A percentile compares a stretch with the other conserved stretches of the same genome.
These are phyloP conservation scores for Dione juno DNA, from an alignment of 2,888 invertebrate genomes.

Conservation along the genomic window DNA sequence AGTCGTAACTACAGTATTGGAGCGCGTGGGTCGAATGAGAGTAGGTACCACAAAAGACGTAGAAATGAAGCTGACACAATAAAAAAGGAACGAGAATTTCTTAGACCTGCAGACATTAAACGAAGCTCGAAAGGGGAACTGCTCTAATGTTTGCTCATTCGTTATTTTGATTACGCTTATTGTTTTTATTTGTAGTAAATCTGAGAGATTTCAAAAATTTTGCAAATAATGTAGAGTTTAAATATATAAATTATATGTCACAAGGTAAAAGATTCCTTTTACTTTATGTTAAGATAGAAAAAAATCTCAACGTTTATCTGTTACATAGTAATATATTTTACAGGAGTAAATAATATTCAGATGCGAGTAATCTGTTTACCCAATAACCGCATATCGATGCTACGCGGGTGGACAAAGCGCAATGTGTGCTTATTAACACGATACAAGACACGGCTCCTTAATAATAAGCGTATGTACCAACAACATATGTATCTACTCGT, in stretches of 20 bases:
- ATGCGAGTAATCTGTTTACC: conserved; percentile 30
- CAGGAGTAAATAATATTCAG: not conserved
- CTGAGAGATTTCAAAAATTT: conserved; percentile 15
- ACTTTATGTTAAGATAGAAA: too few relatives aligned
- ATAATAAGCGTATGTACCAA: conserved; percentile 16
- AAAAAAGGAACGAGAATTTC: conserved; percentile 55
- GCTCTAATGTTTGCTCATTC: conserved; percentile 49
- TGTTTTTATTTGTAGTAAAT: conserved; percentile 60
- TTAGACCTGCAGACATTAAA: conserved; percentile 47
- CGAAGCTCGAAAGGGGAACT: conserved; percentile 35
- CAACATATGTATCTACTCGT: conserved; percentile 19
- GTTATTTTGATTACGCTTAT: conserved; percentile 61
- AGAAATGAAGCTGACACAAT: conserved; percentile 51
- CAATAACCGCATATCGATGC: conserved; percentile 46
- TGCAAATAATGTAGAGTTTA: not conserved
- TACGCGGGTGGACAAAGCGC: conserved; percentile 29
- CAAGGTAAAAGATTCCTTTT: not conserved
- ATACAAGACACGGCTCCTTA: conserved; percentile 27
- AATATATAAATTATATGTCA: not conserved
- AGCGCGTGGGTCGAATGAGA: conserved; percentile 53
- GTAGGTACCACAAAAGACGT: conserved; percentile 48
- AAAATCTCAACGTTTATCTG: too few relatives aligned
- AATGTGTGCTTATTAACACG: conserved; percentile 39
- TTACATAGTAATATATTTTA: not conserved
- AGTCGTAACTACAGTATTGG: conserved; percentile 36